Base-by-base conservation (phyloP, 2,888 invertebrate genomes). In the Drosophila testacea region DNA sequence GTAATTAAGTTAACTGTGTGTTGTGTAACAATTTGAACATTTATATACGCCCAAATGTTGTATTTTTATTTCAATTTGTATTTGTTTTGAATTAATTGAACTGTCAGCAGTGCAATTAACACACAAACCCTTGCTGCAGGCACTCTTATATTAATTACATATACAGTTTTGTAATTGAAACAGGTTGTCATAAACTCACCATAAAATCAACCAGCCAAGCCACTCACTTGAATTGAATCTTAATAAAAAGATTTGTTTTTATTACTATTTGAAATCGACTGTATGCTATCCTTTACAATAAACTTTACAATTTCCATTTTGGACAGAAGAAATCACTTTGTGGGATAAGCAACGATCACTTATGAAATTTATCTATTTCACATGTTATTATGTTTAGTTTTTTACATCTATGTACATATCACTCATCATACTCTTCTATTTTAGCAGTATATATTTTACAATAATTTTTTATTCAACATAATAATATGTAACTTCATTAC, bases 1-100 rank as follows among this genome's bases (percentile, higher is more conserved):
- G 66, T 76, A 76, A 71, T 83, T 79, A 79, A 69, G 76, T 68
- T 22, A 82, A 75, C 80, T 51, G 66, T 16, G 16, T 51, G 62
- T 83, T 79, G 69, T 73, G 82, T 50, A 83, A 83, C 34, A 44
- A 1, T 27, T 27, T 27, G 6, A 36, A 38, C 56, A 48, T 70
- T 78, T 63, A 57, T 30, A 46, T 44, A 48, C 66, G 46, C 39
- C 69, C 68, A 72, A 75, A 16, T 16, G 16, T 16, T 16, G 16
- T 16, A 16, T 16, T 16, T 16, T 22, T 41, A 59, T 44, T 47
- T 41, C 28, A 52, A 48, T 52, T 28, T 36, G 34, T 13, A 13
- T 13, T 54, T 69, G 47, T 54, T 42, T 42, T 57, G 7, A 61
- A 41, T 57, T 48, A 62, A 76, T 75, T 68, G 48, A 76, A 72